A percentile compares a stretch with the other conserved stretches of the same genome.
These are phyloP conservation scores for Leptosomus discolor DNA, from an alignment of 2,113 vertebrate species.

Conservation along the genomic window DNA sequence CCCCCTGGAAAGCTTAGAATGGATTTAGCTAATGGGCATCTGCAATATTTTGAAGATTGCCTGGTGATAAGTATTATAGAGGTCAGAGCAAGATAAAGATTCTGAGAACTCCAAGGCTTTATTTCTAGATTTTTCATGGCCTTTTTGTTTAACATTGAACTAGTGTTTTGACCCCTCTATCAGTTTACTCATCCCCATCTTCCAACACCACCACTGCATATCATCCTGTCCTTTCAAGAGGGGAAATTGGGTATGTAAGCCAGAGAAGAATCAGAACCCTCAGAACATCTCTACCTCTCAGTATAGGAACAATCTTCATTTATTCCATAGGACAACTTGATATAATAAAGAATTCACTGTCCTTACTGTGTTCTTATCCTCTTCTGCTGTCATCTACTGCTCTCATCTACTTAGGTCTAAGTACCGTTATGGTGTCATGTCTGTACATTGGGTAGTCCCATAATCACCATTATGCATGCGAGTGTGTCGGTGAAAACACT, in stretches of 20 bases:
- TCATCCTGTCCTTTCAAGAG: background rate
- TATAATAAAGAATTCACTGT: background rate
- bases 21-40: background rate
- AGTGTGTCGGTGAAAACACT: background rate
- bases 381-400: background rate
- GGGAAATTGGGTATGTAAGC: background rate
- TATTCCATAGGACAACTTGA: background rate
- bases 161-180: background rate
- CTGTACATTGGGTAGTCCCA: background rate
- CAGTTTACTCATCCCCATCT: background rate
- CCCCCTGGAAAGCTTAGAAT: background rate
- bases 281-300: background rate
- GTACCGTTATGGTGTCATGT: background rate
- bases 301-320: background rate
- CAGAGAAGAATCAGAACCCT: background rate
- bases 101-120: background rate
- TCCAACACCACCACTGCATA: background rate
- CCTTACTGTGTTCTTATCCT: background rate
- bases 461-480: background rate
- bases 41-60: background rate
- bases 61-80: background rate
- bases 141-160: background rate
- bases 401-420: background rate
- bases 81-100: background rate
- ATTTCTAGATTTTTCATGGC: background rate